These are phyloP conservation scores for Holcopasites calliopsidis DNA, from an alignment of 1,140 invertebrate species.

Conservation along the genomic window DNA sequence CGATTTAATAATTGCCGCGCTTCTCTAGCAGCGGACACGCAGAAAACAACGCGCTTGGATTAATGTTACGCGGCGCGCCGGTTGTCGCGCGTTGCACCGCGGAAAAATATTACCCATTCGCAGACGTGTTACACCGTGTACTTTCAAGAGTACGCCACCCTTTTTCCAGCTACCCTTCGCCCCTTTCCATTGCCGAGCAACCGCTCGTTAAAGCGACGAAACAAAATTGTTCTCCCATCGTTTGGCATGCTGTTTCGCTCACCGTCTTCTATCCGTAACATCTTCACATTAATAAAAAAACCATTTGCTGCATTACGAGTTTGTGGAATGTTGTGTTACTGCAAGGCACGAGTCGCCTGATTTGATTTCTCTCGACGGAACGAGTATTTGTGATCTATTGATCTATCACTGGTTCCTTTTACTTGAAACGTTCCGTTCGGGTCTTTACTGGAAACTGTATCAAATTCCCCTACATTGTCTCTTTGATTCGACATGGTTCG, in stretches of 20 bases:
- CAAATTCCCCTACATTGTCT: too few species aligned
- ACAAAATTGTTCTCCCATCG: constrained; percentile 10
- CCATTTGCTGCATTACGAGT: too few species aligned
- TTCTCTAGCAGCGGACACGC: constrained; percentile 6
- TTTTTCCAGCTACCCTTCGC: neutral
- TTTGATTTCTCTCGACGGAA: too few species aligned
- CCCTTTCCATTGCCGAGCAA: too few species aligned
- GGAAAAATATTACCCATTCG: constrained; percentile 30
- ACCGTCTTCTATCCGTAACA: neutral
- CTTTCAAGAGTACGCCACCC: neutral
- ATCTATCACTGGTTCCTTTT: too few species aligned
- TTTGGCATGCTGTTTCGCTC: neutral
- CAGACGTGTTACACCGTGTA: neutral
- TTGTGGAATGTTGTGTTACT: too few species aligned
- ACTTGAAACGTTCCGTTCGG: too few species aligned
- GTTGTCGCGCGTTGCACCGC: neutral
- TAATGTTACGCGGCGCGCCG: constrained; percentile 22
- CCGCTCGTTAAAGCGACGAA: constrained; percentile 3
- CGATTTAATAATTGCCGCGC: constrained; percentile 39
- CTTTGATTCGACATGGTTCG: too few species aligned
- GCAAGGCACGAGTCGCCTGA: too few species aligned
- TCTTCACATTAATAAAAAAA: too few species aligned
- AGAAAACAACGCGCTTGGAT: constrained; percentile 18
- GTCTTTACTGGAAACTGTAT: too few species aligned
- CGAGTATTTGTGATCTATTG: too few species aligned